Evolutionary conservation across 2,797 vertebrate species (phyloP).

Genomic region (Hypotaenidia okinawae): DNA sequence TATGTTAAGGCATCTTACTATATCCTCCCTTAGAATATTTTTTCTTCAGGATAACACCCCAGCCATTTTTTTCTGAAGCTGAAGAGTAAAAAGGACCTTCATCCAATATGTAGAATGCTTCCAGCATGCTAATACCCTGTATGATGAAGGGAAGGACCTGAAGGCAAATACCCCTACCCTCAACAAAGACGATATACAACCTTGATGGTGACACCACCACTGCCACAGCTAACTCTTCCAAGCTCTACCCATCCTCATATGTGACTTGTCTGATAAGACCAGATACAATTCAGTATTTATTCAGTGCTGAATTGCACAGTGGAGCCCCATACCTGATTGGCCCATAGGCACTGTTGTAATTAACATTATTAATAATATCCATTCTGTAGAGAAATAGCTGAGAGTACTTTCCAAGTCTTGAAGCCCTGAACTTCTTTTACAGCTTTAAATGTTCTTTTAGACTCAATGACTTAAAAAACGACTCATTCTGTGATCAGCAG

Average conservation of each 20-base stretch:
- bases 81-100: not conserved
- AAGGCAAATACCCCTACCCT: not conserved
- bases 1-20: not conserved
- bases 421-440: not conserved
- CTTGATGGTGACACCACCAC: not conserved
- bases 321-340: not conserved
- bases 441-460: not conserved
- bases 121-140: not conserved
- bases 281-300: not conserved
- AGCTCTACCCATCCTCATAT: not conserved
- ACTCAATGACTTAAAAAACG: not conserved
- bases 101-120: not conserved
- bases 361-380: not conserved
- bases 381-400: not conserved
- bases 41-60: not conserved
- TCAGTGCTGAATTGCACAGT: not conserved
- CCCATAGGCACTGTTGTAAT: not conserved
- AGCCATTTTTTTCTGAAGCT: not conserved
- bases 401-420: not conserved
- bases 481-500: not conserved
- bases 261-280: not conserved
- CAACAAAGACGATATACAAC: not conserved
- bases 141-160: not conserved
- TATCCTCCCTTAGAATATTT: not conserved
- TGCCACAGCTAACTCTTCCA: not conserved